Evolutionary conservation across 2,888 invertebrate genomes (phyloP), one percentile per base, ranked within the genome.

Genomic region (Andrena hattorfiana): DNA sequence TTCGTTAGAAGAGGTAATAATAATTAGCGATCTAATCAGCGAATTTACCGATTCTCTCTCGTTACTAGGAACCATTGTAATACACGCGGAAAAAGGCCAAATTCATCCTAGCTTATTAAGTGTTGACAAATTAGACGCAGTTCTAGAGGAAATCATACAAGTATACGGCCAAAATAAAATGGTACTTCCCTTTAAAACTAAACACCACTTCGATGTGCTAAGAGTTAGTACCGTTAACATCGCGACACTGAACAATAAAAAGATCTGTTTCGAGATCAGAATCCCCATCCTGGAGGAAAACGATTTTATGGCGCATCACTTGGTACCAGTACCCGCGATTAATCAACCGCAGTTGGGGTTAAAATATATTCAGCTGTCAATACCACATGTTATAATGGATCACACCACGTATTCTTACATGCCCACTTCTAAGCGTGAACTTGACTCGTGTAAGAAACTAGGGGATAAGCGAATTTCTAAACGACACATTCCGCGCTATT

Each of bases 11-110:
- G 49, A 49, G n/a, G n/a, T 49, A n/a, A n/a, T 49, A 6, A 30
- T 30, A 30, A 30, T 49, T 49, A n/a, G 49, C n/a, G 49, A 49
- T 16, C n/a, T 49, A 49, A 16, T 49, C n/a, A 49, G n/a, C 49
- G 49, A 49, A n/a, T 49, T 49, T 49, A n/a, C 49, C n/a, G n/a
- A 49, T n/a, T n/a, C 16, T n/a, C 49, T 49, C 4, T 16, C 49
- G 49, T 49, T 49, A 49, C n/a, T 49, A 49, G 49, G n/a, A 49
- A n/a, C n/a, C 49, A 49, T 49, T 49, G n/a, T 49, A 16, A 49
- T 49, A n/a, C 49, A 49, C 49, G 49, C 49, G n/a, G 49, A 49
- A n/a, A n/a, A 49, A 49, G 49, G 49, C 13, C 49, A 49, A 49
- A 49, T 49, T 6, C 49, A 49, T 49, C 49, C 49, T n/a, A 49